Evolutionary conservation across 2,888 invertebrate genomes (phyloP), one percentile per base, ranked within the genome.

Genomic region (Cancer borealis): DNA sequence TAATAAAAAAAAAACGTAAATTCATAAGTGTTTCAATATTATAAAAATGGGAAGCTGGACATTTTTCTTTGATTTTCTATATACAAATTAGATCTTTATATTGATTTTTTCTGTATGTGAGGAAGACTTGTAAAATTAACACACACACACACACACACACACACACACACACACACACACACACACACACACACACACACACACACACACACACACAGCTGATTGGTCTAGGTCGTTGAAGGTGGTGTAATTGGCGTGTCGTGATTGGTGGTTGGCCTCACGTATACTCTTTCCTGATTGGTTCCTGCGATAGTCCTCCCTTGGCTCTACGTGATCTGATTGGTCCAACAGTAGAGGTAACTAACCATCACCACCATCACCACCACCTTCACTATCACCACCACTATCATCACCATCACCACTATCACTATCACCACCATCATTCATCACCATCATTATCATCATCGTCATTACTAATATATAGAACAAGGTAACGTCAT

Each of bases 71-170:
- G 5, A 17, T 66, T 66, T 66, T 66, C 0, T 66, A 5, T 12
- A 66, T 4, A 73, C 3, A 73, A 21, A n/a, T 73, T 4, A 73
- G 21, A 6, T n/a, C 5, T 73, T 26, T n/a, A n/a, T 66, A 17
- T 66, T 21, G 5, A 17, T 49, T 49, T 49, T 49, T 49, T 49
- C 12, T 6, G 6, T 49, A 3, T 54, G 54, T 54, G 54, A 54
- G 10, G 54, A 54, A 54, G 54, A 54, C 54, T 49, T 49, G 14
- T 54, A 17, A 54, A 73, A 73, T 73, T 73, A 73, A 26, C 73
- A 73, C 73, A 73, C 73, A 73, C 73, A 73, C 73, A 73, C 73
- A 73, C 73, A 73, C 66, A 66, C 66, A 66, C 66, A 66, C 66
- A 66, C 66, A 66, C 66, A 66, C 66, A 66, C 66, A 66, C 66